phyloP scores from a whole-genome alignment of 2,113 vertebrate genomes.

The Ceuthmochares aereus region DNA sequence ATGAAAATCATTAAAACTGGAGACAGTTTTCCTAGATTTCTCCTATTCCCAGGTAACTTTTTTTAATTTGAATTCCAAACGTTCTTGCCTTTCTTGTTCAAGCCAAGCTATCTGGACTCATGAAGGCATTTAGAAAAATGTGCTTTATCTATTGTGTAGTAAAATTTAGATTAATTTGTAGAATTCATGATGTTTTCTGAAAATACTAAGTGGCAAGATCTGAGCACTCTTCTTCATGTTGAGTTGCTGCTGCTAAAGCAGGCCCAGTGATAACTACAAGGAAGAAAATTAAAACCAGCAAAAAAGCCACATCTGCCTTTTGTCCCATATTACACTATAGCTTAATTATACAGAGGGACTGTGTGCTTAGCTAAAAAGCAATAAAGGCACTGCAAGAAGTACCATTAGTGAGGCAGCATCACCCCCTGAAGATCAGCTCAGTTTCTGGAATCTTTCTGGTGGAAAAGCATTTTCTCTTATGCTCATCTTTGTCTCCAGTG shows the following conservation, averaged over 20 bases:
- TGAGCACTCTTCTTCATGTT: not conserved
- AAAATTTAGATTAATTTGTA: too few relatives aligned
- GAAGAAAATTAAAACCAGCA: not conserved
- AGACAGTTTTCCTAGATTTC: not conserved
- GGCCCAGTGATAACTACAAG: not conserved
- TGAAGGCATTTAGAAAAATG: not conserved
- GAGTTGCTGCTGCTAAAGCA: not conserved
- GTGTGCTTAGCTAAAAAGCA: constrained; percentile 26
- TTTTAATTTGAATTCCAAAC: not conserved
- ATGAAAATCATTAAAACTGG: too few relatives aligned
- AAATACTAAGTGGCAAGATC: not conserved
- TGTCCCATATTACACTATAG: not conserved
- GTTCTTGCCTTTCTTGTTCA: not conserved
- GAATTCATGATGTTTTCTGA: too few relatives aligned
- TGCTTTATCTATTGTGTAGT: not conserved
- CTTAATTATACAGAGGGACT: constrained; percentile 1
- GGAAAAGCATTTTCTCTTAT: not conserved
- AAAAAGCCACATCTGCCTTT: not conserved
- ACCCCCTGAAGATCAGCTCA: not conserved
- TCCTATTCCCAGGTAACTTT: not conserved
- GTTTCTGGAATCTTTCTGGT: constrained; percentile 5
- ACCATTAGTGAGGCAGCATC: not conserved
- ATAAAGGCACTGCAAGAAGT: not conserved
- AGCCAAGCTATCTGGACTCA: not conserved
- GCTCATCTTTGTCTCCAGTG: not conserved